Base-by-base conservation (phyloP, 2,888 invertebrate genomes). In the Uloborus plumipes region DNA sequence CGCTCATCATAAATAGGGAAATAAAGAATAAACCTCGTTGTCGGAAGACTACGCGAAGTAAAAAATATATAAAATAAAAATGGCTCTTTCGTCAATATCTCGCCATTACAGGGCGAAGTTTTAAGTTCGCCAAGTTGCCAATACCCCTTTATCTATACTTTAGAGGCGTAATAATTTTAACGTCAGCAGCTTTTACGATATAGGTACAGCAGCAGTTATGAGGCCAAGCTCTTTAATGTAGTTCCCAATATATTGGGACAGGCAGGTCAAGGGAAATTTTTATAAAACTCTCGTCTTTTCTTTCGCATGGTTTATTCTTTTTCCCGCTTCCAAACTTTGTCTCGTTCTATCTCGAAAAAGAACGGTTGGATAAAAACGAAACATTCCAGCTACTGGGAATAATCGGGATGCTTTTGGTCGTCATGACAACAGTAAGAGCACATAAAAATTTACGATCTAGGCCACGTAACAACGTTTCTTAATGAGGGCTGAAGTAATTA, bases 71-170 rank as follows among this genome's bases (percentile, higher is more conserved):
- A 14, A n/a, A 59, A 55, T 31, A 61, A 71, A 71, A 55, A 31
- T 20, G 50, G 20, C 58, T 65, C 71, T 51, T 39, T 64, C 39
- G 80, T 75, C 80, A 81, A 81, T 81, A 81, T 81, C 80, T 64
- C 64, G 74, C 80, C 59, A 81, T 81, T 81, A 81, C 73, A 39
- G 39, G 39, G 39, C 74, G 50, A 81, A 81, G 80, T 81, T 81
- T 81, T 74, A 81, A 81, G 80, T 81, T 81, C 80, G 67, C 70
- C 67, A 70, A 64, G 65, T 74, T 70, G 69, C 80, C 80, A 81
- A 81, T 81, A 81, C 62, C 50, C 70, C 74, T 81, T 81, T 81
- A 81, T 81, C 80, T 81, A 70, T 26, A 49, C 26, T 59, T 70
- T 31, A 20, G 39, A 58, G 64, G 74, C n/a, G 70, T 81, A 81